Evolutionary conservation across 2,797 vertebrate genomes (phyloP).

Genomic region (Coilia nasus): DNA sequence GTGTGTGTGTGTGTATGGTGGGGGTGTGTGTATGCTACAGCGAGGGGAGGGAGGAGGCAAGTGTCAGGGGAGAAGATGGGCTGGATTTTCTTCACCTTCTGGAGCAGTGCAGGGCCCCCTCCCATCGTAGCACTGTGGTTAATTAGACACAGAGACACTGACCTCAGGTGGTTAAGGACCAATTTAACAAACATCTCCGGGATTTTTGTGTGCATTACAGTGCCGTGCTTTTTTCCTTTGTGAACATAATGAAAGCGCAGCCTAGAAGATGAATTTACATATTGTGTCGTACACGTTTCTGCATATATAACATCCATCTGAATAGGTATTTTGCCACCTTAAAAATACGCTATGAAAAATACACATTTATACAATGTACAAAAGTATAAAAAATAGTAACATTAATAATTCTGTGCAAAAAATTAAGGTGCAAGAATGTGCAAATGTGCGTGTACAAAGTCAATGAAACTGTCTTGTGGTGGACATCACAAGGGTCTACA

Average conservation of each 20-base stretch:
- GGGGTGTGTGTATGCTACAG: constrained; percentile 17
- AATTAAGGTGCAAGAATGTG: too few relatives aligned
- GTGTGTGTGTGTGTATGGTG: constrained; percentile 3
- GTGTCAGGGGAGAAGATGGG: constrained; percentile 47
- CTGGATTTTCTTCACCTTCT: constrained; percentile 60
- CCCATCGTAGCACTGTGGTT: constrained; percentile 70
- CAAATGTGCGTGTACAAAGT: not conserved
- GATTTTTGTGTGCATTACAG: constrained; percentile 69
- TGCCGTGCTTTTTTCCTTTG: constrained; percentile 66
- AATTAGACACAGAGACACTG: constrained; percentile 78
- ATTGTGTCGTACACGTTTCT: not conserved
- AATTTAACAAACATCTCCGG: constrained; percentile 69
- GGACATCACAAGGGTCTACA: too few relatives aligned
- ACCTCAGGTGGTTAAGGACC: constrained; percentile 74
- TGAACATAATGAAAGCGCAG: not conserved
- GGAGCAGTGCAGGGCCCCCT: constrained; percentile 63
- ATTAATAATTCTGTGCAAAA: not conserved
- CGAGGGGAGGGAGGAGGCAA: constrained; percentile 46
- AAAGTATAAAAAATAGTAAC: not conserved
- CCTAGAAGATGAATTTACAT: not conserved
- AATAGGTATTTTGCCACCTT: not conserved
- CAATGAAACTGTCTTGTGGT: not conserved
- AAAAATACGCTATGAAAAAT: not conserved
- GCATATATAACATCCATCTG: not conserved
- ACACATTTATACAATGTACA: not conserved